Base-by-base conservation (phyloP, 2,797 vertebrate species). In the Sebastes alutus region DNA sequence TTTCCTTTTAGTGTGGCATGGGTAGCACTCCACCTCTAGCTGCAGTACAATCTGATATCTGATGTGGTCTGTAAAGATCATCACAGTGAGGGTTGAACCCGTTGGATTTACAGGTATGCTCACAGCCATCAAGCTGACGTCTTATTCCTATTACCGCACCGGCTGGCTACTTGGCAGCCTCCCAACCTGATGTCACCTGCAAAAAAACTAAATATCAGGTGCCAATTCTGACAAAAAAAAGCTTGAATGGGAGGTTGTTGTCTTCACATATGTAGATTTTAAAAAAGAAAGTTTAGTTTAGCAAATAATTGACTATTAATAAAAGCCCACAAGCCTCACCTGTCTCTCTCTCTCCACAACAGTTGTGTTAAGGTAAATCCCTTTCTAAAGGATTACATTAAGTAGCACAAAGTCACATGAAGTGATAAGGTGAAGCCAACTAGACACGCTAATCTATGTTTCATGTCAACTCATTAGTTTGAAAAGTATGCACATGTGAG, bases 331-430 rank as follows among this genome's bases (percentile, higher is more conserved):
- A 70, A 16, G 11, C 65, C 32, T 82, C 69, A 38, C 46, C 86
- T 74, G 77, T n/a, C 29, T 49, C 63, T 75, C 29, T 49, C 29
- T 49, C 63, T 75, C 60, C 30, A 59, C 73, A 84, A 80, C 88
- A 89, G 87, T 81, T 95, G 90, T 89, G 87, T 90, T 77, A 42
- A 70, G 78, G 77, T 90, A 91, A 92, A 94, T 94, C 94, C 83
- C 81, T 54, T 59, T 77, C 67, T 74, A 89, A 80, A 73, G 92
- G 94, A 95, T 95, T 95, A 95, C 87, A 84, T 84, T 95, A 96
- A 95, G 79, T 67, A 58, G 75, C 85, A 88, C 79, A 77, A 77
- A 91, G 90, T 90, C 90, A 89, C 83, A 80, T 85, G 63, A 90
- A 88, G 91, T 61, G 63, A 86, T 76, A 75, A 78, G 62, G 73